Base-by-base conservation (phyloP, 2,113 vertebrate genomes). In the Corynorhinus townsendii region DNA sequence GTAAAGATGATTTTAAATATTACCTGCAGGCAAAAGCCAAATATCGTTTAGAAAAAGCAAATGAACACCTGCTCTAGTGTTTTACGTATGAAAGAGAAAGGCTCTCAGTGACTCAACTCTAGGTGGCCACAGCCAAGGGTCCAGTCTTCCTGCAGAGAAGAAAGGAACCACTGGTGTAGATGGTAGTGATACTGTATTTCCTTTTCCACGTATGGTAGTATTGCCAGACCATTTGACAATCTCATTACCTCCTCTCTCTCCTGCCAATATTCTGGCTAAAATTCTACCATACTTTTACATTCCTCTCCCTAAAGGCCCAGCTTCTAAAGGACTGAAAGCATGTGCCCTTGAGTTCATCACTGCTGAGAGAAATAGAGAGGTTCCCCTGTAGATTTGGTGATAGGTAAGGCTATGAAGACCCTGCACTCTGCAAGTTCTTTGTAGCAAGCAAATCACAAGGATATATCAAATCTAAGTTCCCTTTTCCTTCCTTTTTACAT, bases 1-100 rank as follows among this genome's bases (percentile, higher is more conserved):
- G 14, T 85, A 82, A 91, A 90, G 35, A 71, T n/a, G 47, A 71
- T 75, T 87, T 94, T 76, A 87, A 86, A 47, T 81, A 84, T 47
- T 28, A 71, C 15, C 45, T 16, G 30, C 0, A 77, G 17, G 9
- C 12, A 93, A 49, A 12, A 88, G 66, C 14, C 5, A 92, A 40
- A 85, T 69, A 47, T 15, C 16, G 86, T 28, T 62, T 66, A 91
- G 68, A 38, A 68, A 73, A 30, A 30, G 38, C 11, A 81, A 69
- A 76, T 5, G 12, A 54, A 49, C 26, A 43, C 1, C 3, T 22
- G 45, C 40, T 8, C n/a, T 76, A 54, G 28, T 28, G 5, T 22
- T 64, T 49, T 20, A 66, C 3, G 28, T 49, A 28, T 64, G 24
- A 56, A 66, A 64, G 2, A 45, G 26, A 54, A 89, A 90, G 28